Conservation (phyloP, 1,140 invertebrate species). For the Tyrophagus putrescentiae region DNA sequence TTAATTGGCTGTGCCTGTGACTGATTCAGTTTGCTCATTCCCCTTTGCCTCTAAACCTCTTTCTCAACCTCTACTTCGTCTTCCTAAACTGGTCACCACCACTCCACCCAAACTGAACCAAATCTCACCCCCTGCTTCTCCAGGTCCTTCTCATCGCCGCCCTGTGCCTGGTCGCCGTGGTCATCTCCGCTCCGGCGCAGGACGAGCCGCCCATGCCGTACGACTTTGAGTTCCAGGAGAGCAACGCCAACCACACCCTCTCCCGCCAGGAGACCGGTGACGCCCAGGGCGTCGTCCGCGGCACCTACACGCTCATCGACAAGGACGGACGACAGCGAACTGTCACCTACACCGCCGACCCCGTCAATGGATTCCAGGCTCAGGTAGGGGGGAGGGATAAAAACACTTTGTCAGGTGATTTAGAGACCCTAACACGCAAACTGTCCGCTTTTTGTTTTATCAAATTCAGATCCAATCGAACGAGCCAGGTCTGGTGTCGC, state of each 20-base stretch:
- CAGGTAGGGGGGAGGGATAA: too few species aligned
- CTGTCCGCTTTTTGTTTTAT: too few species aligned
- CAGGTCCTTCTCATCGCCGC: neutral
- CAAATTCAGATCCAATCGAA: constrained; percentile 24
- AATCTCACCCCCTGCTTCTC: neutral
- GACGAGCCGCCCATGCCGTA: constrained; percentile 19
- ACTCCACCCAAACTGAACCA: too few species aligned
- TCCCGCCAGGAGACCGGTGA: constrained; percentile 20
- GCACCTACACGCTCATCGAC: constrained; percentile 19
- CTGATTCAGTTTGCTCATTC: neutral
- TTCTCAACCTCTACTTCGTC: too few species aligned
- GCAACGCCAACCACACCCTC: constrained; percentile 8
- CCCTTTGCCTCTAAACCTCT: too few species aligned
- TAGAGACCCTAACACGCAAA: too few species aligned
- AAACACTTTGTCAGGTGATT: too few species aligned
- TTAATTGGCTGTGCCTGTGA: neutral
- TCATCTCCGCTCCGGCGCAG: neutral
- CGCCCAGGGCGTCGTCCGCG: constrained; percentile 18
- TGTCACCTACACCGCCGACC: constrained; percentile 23
- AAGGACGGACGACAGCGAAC: constrained; percentile 11
- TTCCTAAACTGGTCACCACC: too few species aligned
- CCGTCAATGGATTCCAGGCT: constrained; percentile 22
- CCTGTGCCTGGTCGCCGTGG: neutral
- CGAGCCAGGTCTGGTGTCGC: constrained; percentile 15
- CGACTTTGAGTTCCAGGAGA: constrained; percentile 5